Percentiles rank a stretch among this genome's conserved stretches.
phyloP scores from a whole-genome alignment of 2,797 vertebrate genomes.

The Cuculus canorus region DNA sequence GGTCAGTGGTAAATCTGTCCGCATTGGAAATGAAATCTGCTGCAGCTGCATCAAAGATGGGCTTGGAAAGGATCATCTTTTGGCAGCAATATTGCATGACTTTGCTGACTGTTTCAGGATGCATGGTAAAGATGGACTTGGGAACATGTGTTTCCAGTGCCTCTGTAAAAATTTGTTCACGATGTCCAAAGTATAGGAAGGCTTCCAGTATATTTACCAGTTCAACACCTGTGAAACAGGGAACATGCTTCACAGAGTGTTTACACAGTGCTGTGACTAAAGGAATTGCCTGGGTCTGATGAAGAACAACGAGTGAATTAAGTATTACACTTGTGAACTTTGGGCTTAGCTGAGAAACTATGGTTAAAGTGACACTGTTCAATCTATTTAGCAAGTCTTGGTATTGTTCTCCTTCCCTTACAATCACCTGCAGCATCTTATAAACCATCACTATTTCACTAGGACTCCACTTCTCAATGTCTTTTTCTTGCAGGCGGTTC shows the following conservation, averaged over 20 bases:
- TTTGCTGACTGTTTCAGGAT: constrained; percentile 80
- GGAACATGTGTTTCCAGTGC: constrained; percentile 82
- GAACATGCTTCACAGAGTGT: constrained; percentile 79
- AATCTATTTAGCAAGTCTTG: constrained; percentile 83
- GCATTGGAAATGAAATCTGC: constrained; percentile 86
- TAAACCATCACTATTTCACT: constrained; percentile 81
- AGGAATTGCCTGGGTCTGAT: constrained; percentile 79
- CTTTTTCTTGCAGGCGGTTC: constrained; percentile 74
- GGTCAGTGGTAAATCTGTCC: constrained; percentile 82
- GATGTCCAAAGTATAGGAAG: constrained; percentile 85
- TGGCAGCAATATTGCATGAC: constrained; percentile 85
- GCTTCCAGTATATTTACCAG: constrained; percentile 83
- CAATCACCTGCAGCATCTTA: constrained; percentile 76
- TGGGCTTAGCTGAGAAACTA: constrained; percentile 77
- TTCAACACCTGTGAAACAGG: constrained; percentile 82
- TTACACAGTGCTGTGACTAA: constrained; percentile 87
- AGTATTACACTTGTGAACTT: constrained; percentile 78
- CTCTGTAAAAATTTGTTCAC: constrained; percentile 80
- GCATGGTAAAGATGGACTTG: constrained; percentile 71
- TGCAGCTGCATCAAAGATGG: constrained; percentile 83
- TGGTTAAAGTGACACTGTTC: constrained; percentile 73
- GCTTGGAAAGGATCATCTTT: constrained; percentile 82
- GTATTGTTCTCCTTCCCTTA: constrained; percentile 66
- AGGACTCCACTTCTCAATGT: constrained; percentile 74
- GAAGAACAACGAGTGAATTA: constrained; percentile 79